These are phyloP conservation scores for Semotilus atromaculatus DNA, from an alignment of 2,797 vertebrate genomes.

Conservation along the genomic window DNA sequence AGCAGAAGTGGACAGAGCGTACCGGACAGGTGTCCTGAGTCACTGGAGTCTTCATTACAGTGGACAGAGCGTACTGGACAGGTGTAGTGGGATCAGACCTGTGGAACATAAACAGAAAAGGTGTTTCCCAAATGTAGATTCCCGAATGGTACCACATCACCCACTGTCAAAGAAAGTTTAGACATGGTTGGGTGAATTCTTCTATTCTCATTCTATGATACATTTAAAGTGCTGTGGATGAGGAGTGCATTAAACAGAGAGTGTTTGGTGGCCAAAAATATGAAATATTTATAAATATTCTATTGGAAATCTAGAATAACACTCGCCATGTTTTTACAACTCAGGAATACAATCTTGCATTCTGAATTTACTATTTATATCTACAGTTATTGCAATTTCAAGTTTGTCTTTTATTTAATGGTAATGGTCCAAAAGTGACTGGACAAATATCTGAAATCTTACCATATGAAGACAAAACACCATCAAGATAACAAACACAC, in stretches of 20 bases:
- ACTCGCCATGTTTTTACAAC: background rate
- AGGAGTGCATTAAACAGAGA: background rate
- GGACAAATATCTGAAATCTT: too few species aligned
- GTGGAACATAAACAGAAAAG: constrained; percentile 43
- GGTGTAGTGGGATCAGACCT: constrained; percentile 36
- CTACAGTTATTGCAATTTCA: background rate
- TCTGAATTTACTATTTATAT: background rate
- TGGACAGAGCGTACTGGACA: background rate
- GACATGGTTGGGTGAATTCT: constrained; percentile 1
- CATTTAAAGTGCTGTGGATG: background rate
- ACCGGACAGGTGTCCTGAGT: constrained; percentile 21
- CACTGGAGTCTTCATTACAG: constrained; percentile 55
- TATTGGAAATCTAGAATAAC: background rate
- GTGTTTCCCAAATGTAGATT: constrained; percentile 41
- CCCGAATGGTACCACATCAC: background rate
- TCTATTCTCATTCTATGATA: background rate
- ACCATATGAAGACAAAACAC: too few species aligned
- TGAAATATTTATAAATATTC: too few species aligned
- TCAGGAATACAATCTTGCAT: background rate
- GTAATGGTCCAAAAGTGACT: too few species aligned
- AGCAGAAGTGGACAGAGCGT: constrained; percentile 34
- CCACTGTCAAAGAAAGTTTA: background rate
- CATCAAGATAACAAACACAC: too few species aligned
- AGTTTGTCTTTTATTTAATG: background rate
- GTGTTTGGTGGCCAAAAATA: background rate